Conservation (phyloP, 2,113 vertebrate species). For the Martes martes region DNA sequence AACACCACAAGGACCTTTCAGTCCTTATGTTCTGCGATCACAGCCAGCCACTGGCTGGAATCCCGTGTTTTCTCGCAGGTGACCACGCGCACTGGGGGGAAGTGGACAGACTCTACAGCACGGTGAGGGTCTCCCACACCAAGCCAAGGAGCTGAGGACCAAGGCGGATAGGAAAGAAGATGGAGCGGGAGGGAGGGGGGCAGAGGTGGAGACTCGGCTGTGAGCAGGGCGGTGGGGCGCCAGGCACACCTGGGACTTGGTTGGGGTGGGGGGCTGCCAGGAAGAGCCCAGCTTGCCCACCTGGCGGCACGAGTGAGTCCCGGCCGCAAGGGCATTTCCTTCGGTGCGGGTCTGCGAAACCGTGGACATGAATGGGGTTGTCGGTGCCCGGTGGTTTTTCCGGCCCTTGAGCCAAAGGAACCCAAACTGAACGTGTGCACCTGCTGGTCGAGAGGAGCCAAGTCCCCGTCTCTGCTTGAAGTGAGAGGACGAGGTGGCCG, state of each 20-base stretch:
- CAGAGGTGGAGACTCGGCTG: neutral
- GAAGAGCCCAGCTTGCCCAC: neutral
- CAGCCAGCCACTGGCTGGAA: neutral
- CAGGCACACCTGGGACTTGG: neutral
- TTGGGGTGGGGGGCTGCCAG: too few relatives aligned
- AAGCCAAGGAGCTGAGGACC: neutral
- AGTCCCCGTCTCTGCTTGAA: neutral
- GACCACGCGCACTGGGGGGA: neutral
- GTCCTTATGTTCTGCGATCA: neutral
- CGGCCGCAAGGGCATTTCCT: neutral
- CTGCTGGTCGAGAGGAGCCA: neutral
- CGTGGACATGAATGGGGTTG: neutral
- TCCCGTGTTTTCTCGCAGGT: neutral
- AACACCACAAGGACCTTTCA: neutral
- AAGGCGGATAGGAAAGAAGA: neutral
- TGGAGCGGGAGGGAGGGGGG: neutral
- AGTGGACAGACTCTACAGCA: neutral
- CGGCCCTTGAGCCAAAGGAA: neutral
- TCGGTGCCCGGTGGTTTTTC: neutral
- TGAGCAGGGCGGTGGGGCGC: rapidly evolving
- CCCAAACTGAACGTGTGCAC: neutral
- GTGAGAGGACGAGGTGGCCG: neutral
- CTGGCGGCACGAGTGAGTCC: neutral
- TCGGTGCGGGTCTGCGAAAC: neutral
- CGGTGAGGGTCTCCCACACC: neutral